Evolutionary conservation across 2,888 invertebrate genomes (phyloP), one percentile per base, ranked within the genome.

Genomic region (Drosophila tanythrix): DNA sequence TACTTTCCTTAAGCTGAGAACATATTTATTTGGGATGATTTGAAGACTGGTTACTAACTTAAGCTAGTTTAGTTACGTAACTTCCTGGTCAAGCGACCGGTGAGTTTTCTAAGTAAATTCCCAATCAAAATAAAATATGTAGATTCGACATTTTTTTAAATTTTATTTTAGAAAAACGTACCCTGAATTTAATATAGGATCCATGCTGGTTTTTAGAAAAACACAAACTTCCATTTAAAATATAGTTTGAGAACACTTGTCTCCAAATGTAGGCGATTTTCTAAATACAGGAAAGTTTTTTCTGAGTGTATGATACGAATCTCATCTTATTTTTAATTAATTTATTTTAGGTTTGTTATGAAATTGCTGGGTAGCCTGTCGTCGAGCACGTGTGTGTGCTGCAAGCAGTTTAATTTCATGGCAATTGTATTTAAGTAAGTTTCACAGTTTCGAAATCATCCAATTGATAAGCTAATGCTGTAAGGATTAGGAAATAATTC

Each of bases 381-480:
- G 25, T 27, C 15, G 3, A 27, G 33, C 33, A 27, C 33, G 10
- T 31, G n/a, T 13, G 4, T 40, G 38, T 29, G 13, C 21, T 13
- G 29, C 21, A 43, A 21, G 43, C 11, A 21, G 4, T 11, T 29
- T 10, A 27, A 11, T 52, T 51, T 2, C 13, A 21, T 53, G n/a
- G 5, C 35, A 40, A 52, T 57, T 57, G 60, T 18, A 55, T 60
- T 56, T 35, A 21, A 51, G 43, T 62, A 55, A 62, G 43, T 56
- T 76, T 53, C 46, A 27, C 25, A 33, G 53, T 50, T 65, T 36
- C n/a, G 48, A 70, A 73, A 71, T 77, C 77, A 70, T 55, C 70
- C 70, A 79, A 79, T 73, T 73, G 78, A 67, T 62, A 70, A 61
- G 55, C 64, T 60, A 56, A 59, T 76, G 40, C 58, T 70, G 43